phyloP scores from a whole-genome alignment of 2,797 vertebrate genomes.

The Liasis olivaceus region DNA sequence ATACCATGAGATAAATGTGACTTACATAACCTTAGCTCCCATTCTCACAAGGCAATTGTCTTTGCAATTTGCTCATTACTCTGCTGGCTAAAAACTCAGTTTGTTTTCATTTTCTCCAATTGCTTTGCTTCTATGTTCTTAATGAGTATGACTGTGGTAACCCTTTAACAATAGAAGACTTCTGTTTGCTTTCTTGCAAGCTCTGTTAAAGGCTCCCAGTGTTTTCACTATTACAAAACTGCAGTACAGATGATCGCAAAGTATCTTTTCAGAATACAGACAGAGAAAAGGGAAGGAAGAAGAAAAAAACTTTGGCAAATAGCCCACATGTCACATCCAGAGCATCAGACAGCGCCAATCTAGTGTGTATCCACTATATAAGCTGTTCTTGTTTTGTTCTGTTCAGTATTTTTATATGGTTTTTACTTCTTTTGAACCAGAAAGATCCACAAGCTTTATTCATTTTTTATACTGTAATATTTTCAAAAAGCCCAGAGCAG shows the following conservation, averaged over 20 bases:
- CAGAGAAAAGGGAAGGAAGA: neutral
- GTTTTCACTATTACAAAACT: slow-evolving; percentile 28
- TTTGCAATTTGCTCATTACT: slow-evolving; percentile 53
- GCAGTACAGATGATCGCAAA: slow-evolving; percentile 3
- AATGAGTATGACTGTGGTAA: neutral
- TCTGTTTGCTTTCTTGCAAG: neutral
- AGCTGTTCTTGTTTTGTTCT: neutral
- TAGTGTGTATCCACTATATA: neutral
- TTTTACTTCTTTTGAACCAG: neutral
- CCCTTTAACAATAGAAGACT: slow-evolving; percentile 4
- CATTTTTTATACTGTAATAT: neutral
- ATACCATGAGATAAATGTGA: slow-evolving; percentile 50
- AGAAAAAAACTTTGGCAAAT: neutral
- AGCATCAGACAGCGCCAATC: neutral
- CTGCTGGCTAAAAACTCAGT: slow-evolving; percentile 47
- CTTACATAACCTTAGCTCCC: slow-evolving; percentile 9
- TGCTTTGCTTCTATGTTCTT: slow-evolving; percentile 36
- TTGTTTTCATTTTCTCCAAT: slow-evolving; percentile 43
- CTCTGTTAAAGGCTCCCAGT: neutral
- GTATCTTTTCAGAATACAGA: neutral
- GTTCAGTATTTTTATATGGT: neutral
- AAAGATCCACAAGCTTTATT: neutral
- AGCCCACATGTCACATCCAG: neutral
- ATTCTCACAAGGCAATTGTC: slow-evolving; percentile 54
- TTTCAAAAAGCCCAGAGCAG: neutral